Conservation (phyloP, 2,888 invertebrate species). For the Synanthedon myopaeformis region DNA sequence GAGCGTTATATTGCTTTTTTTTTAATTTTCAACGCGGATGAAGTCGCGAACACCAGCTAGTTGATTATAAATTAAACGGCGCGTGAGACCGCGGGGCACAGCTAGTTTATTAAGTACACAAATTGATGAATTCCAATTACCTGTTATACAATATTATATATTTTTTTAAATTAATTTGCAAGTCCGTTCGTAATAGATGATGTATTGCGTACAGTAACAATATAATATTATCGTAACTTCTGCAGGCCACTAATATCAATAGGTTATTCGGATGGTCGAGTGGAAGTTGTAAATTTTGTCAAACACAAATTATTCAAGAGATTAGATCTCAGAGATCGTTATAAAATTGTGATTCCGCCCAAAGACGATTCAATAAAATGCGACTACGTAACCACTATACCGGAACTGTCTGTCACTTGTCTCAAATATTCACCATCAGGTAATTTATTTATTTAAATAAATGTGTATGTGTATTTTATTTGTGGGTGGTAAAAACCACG, state of each 20-base stretch:
- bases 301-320: slow-evolving; percentile 33
- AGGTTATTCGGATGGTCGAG: slow-evolving; percentile 55
- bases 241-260: slow-evolving; percentile 55
- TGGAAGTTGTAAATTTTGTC: slow-evolving; percentile 55
- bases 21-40: too few species aligned
- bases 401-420: slow-evolving; percentile 40
- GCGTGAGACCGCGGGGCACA: too few species aligned
- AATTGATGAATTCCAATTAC: too few species aligned
- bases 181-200: background rate
- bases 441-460: slow-evolving; percentile 13
- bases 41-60: too few species aligned
- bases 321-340: slow-evolving; percentile 36
- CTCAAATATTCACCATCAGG: slow-evolving; percentile 71
- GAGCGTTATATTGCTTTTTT: too few species aligned
- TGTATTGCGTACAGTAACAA: background rate
- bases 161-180: too few species aligned
- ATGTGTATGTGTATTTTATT: too few species aligned
- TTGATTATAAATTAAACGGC: too few species aligned
- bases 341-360: slow-evolving; percentile 36
- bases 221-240: slow-evolving; percentile 4
- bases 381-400: slow-evolving; percentile 26
- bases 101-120: too few species aligned
- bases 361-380: slow-evolving; percentile 40
- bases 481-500: too few species aligned
- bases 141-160: too few species aligned